These are phyloP conservation scores for Sciurus carolinensis DNA, from an alignment of 2,797 vertebrate genomes.

Conservation along the genomic window DNA sequence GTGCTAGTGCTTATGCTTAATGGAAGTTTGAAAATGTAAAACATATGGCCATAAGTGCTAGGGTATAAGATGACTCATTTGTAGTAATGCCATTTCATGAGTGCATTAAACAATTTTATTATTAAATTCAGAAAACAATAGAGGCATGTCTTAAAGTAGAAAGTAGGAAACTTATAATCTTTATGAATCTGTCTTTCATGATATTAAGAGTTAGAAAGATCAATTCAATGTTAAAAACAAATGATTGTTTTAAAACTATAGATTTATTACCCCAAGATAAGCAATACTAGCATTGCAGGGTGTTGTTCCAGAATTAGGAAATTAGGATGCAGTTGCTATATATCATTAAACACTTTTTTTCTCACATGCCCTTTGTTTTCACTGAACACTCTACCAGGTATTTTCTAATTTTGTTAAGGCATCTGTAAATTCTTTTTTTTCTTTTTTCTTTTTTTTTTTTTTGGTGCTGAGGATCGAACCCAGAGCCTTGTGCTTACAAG, in stretches of 20 bases:
- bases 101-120: conserved; percentile 64
- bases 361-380: conserved; percentile 13
- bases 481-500: too few species aligned
- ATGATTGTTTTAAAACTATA: background rate
- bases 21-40: conserved; percentile 74
- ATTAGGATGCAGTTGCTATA: background rate
- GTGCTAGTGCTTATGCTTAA: conserved; percentile 54
- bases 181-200: conserved; percentile 19
- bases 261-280: background rate
- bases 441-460: too few species aligned
- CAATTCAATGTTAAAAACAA: conserved; percentile 9
- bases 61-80: conserved; percentile 70
- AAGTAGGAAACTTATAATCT: conserved; percentile 21
- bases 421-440: conserved; percentile 7
- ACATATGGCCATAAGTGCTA: conserved; percentile 63
- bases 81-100: conserved; percentile 61
- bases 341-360: conserved; percentile 23
- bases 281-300: conserved; percentile 9
- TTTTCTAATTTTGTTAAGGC: conserved; percentile 39
- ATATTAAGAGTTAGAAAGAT: conserved; percentile 51
- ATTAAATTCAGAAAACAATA: conserved; percentile 36
- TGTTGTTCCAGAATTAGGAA: conserved; percentile 23
- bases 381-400: background rate
- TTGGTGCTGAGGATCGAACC: too few species aligned
- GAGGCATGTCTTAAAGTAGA: conserved; percentile 54